Evolutionary conservation across 2,888 invertebrate species (phyloP).

Genomic region (Lamellibrachia columna): DNA sequence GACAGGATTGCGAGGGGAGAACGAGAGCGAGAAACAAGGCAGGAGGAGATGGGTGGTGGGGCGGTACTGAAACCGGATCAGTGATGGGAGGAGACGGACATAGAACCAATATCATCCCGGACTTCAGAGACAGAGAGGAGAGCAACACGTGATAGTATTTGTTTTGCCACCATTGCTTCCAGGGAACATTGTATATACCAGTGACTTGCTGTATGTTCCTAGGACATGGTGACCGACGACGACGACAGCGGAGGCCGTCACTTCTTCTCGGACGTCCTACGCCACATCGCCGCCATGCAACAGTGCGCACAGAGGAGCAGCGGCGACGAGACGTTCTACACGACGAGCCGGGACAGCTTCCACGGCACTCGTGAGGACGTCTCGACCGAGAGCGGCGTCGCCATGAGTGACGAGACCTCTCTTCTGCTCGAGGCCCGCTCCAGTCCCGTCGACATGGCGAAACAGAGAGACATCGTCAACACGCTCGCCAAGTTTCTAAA

Average conservation of each 20-base stretch:
- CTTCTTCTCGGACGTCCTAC: conserved; percentile 40
- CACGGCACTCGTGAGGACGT: conserved; percentile 39
- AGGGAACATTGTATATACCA: too few relatives aligned
- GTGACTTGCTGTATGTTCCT: neutral
- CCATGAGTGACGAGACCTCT: conserved; percentile 38
- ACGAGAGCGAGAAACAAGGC: too few relatives aligned
- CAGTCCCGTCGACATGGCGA: conserved; percentile 38
- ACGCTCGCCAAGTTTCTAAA: conserved; percentile 40
- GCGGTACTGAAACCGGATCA: too few relatives aligned
- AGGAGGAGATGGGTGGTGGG: too few relatives aligned
- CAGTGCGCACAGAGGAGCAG: neutral
- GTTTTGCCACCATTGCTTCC: too few relatives aligned
- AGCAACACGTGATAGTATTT: too few relatives aligned
- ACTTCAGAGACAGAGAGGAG: too few relatives aligned
- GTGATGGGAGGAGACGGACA: too few relatives aligned
- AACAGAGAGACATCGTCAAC: conserved; percentile 38
- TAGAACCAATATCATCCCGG: too few relatives aligned
- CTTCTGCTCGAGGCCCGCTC: conserved; percentile 36
- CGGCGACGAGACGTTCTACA: conserved; percentile 17
- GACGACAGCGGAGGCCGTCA: conserved; percentile 36
- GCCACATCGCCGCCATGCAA: conserved; percentile 32
- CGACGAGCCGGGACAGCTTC: conserved; percentile 33
- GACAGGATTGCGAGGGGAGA: too few relatives aligned
- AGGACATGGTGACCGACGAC: conserved; percentile 33
- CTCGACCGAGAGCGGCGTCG: conserved; percentile 41